Conservation (phyloP, 2,113 vertebrate species). For the Todiramphus chloris region DNA sequence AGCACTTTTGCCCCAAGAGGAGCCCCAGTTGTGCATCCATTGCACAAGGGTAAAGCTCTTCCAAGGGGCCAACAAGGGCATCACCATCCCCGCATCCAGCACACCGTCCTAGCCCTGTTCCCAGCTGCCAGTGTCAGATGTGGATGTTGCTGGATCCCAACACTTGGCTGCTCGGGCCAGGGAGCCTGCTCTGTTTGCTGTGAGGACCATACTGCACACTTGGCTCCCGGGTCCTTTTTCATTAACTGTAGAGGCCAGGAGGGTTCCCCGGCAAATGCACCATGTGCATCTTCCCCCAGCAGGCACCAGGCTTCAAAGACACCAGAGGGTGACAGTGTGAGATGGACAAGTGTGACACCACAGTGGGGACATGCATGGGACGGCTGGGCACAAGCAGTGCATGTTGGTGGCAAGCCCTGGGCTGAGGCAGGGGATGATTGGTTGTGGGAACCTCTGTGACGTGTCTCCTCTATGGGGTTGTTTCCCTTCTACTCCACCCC, state of each 20-base stretch:
- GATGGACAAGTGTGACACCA: not conserved
- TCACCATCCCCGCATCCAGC: not conserved
- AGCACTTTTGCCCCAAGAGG: not conserved
- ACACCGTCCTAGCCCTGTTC: not conserved
- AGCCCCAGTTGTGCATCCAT: not conserved
- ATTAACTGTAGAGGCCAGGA: not conserved
- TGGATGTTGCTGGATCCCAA: not conserved
- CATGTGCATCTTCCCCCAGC: not conserved
- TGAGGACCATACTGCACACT: not conserved
- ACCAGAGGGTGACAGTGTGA: not conserved
- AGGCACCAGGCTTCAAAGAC: accelerated
- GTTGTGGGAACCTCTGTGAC: not conserved
- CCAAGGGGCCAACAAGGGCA: not conserved
- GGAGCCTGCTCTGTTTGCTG: not conserved
- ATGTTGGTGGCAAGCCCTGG: not conserved
- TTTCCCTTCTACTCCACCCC: not conserved
- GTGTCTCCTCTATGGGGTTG: not conserved
- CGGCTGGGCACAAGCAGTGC: not conserved
- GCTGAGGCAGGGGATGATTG: not conserved
- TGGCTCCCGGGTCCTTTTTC: not conserved
- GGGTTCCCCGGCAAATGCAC: not conserved
- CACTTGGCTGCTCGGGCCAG: not conserved
- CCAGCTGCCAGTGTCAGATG: not conserved
- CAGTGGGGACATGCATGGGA: accelerated
- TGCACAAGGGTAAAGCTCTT: not conserved